Conservation (phyloP, 1,140 invertebrate species). For the Plodia interpunctella region DNA sequence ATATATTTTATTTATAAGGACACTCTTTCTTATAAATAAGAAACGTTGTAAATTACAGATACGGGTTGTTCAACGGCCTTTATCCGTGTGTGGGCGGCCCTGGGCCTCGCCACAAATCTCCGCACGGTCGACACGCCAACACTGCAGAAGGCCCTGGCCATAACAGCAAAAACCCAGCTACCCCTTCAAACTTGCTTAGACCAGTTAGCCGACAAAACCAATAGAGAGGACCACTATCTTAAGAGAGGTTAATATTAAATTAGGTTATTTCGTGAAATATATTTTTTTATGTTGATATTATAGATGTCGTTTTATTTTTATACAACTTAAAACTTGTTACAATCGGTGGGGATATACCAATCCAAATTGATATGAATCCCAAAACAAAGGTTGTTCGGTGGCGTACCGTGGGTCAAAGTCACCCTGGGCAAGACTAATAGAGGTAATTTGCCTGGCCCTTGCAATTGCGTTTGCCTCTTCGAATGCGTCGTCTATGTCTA, state of each 20-base stretch:
- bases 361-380: too few species aligned
- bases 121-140: constrained; percentile 79
- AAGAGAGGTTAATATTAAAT: constrained; percentile 43
- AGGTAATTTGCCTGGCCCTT: too few species aligned
- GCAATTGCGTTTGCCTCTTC: too few species aligned
- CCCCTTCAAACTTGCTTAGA: constrained; percentile 77
- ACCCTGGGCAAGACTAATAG: too few species aligned
- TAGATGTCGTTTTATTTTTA: too few species aligned
- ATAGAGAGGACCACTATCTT: constrained; percentile 75
- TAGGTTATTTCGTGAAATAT: background rate
- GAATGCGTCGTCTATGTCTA: too few species aligned
- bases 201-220: constrained; percentile 53
- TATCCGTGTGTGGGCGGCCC: constrained; percentile 81
- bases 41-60: constrained; percentile 53
- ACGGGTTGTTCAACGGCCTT: constrained; percentile 80
- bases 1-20: too few species aligned
- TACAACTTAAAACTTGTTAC: too few species aligned
- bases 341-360: too few species aligned
- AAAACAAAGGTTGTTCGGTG: too few species aligned
- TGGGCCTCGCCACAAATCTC: constrained; percentile 80
- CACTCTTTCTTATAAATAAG: too few species aligned
- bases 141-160: constrained; percentile 79
- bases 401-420: too few species aligned
- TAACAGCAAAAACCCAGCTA: constrained; percentile 72
- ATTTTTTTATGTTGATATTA: background rate